Evolutionary conservation across 2,888 invertebrate genomes (phyloP), one percentile per base, ranked within the genome.

Genomic region (Sinohyriopsis cumingii): DNA sequence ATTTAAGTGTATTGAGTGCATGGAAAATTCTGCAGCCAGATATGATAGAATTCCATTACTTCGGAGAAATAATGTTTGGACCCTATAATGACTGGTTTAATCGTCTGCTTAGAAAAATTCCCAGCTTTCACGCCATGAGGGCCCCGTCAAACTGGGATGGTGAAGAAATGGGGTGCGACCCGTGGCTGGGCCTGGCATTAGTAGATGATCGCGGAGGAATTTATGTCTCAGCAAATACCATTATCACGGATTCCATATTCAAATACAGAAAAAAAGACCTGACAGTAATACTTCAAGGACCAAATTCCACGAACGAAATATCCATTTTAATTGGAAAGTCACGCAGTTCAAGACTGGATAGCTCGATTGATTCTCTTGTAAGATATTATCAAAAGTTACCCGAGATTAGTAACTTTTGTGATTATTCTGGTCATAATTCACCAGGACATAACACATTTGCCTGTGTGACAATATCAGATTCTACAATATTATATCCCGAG

Each of bases 141-240:
- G 68, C 86, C 70, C 78, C 80, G n/a, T 54, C 57, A 22, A 59
- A 73, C 62, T 78, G 79, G 75, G 79, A 80, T 54, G 74, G 75
- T 0, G 69, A 71, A 20, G 73, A 76, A 20, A 55, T 72, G n/a
- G 79, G 76, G 0, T 79, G 77, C 69, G 79, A 77, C 3, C 63
- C 70, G 15, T 67, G 69, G 68, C 77, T 78, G 59, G 80, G 79
- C 45, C 59, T 81, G 18, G 82, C 81, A 20, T 69, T 81, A 1
- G 70, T 88, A n/a, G 73, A 78, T 33, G 79, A 81, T 56, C 78
- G 82, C 57, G 87, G 88, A 24, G 88, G 88, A 12, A 77, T 87
- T 18, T 87, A 76, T 62, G 71, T 88, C 20, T 74, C 80, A 9
- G 77, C 82, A 59, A 81, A 81, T 63, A 80, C 84, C 1, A 66